phyloP scores from a whole-genome alignment of 2,797 vertebrate species.

The Cossypha heuglini region DNA sequence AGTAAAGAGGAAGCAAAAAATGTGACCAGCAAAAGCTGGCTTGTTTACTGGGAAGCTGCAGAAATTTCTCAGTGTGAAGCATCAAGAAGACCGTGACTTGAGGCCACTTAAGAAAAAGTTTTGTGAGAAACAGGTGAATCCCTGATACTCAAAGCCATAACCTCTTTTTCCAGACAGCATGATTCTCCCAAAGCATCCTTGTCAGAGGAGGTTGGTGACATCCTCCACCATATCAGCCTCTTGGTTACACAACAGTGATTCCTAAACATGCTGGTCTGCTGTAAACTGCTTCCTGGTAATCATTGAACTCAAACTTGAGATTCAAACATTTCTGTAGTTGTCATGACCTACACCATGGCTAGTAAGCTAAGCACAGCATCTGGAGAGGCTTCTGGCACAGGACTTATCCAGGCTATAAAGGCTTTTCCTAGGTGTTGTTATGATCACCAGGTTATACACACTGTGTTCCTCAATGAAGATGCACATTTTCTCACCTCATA shows the following conservation, averaged over 20 bases:
- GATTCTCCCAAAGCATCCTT: background rate
- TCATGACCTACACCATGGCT: background rate
- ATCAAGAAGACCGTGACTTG: background rate
- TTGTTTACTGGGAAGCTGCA: background rate
- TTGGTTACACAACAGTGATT: background rate
- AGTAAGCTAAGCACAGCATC: background rate
- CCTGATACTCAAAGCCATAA: background rate
- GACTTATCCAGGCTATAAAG: background rate
- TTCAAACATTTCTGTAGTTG: background rate
- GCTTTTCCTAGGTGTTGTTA: background rate
- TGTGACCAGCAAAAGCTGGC: background rate
- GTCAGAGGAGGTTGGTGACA: background rate
- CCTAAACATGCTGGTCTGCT: background rate
- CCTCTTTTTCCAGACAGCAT: background rate
- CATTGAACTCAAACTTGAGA: background rate
- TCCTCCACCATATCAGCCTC: background rate
- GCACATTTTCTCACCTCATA: background rate
- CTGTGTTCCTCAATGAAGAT: background rate
- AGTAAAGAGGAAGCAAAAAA: background rate
- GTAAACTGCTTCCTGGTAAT: background rate
- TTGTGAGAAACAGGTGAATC: background rate
- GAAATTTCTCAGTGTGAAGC: background rate
- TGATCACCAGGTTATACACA: background rate
- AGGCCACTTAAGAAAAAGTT: background rate
- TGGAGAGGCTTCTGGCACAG: background rate